Evolutionary conservation across 2,113 vertebrate species (phyloP).

Genomic region (Ceyx melanurus): DNA sequence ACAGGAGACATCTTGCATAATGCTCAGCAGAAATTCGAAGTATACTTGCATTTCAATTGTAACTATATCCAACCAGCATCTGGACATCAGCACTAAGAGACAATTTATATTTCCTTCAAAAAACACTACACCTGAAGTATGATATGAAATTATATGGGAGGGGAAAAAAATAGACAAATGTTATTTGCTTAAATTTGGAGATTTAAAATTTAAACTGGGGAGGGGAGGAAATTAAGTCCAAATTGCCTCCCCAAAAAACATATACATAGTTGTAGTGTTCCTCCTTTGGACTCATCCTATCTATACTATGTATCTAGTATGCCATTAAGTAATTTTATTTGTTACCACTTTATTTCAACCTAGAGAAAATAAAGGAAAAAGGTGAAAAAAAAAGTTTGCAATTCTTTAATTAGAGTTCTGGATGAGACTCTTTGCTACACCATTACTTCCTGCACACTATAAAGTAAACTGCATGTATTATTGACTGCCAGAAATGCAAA

Average conservation of each 20-base stretch:
- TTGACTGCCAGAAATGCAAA: background rate
- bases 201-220: too few relatives aligned
- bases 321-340: background rate
- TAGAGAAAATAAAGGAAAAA: background rate
- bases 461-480: background rate
- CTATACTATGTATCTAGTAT: background rate
- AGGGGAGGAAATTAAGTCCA: background rate
- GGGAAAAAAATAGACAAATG: background rate
- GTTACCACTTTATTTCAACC: background rate
- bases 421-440: background rate
- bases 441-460: background rate
- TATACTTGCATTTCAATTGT: background rate
- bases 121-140: background rate
- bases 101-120: background rate
- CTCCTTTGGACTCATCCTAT: background rate
- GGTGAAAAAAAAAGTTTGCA: background rate
- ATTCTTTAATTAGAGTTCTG: background rate
- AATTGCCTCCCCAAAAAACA: rapidly evolving
- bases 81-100: background rate
- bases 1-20: background rate
- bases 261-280: background rate
- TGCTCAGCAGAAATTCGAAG: background rate
- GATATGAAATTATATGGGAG: background rate
- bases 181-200: background rate
- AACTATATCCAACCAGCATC: background rate